Base-by-base conservation (phyloP, 2,113 vertebrate species). In the Centropus bengalensis region DNA sequence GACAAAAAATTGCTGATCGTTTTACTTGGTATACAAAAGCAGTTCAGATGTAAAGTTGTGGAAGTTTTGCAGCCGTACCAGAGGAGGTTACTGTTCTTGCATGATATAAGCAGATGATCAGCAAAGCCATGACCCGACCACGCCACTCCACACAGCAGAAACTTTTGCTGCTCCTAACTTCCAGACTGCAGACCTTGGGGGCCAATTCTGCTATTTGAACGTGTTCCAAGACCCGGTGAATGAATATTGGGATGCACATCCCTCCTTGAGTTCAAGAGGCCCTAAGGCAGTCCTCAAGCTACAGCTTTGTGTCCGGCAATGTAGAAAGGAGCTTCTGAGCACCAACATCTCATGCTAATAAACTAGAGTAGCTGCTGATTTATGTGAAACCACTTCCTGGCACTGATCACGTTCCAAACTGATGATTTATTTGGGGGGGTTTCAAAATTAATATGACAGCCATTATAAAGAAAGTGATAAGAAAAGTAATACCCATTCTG, bases 171-270 rank as follows among this genome's bases (percentile, higher is more conserved):
- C 21, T 78, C 74, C 22, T 11, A 6, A 54, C 38, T 30, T 47
- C 23, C 23, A 82, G 47, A 30, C 33, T 66, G 30, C 54, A 52
- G 44, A 22, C 17, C 51, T 8, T 51, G 12, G 21, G 16, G 22
- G 11, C 5, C 4, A 0, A 7, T 69, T 44, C 59, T 74, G 33
- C 40, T 32, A 2, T 12, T 11, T 70, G 30, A 87, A 58, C 18
- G 5, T 5, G 32, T 75, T 7, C 40, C 47, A 71, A 79, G 55
- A 21, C 5, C n/a, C 11, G 14, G 21, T 23, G 21, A 49, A 2
- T 6, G 14, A 62, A 33, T 12, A 42, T 38, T 10, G 32, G 28
- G 11, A 23, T 4, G 12, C 4, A 3, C 5, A 3, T 3, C 0
- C 2, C 5, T 24, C 27, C 58, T 9, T 36, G 51, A 45, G 22